These are phyloP conservation scores for Dendrolimus pini DNA, from an alignment of 2,888 invertebrate genomes.

Conservation along the genomic window DNA sequence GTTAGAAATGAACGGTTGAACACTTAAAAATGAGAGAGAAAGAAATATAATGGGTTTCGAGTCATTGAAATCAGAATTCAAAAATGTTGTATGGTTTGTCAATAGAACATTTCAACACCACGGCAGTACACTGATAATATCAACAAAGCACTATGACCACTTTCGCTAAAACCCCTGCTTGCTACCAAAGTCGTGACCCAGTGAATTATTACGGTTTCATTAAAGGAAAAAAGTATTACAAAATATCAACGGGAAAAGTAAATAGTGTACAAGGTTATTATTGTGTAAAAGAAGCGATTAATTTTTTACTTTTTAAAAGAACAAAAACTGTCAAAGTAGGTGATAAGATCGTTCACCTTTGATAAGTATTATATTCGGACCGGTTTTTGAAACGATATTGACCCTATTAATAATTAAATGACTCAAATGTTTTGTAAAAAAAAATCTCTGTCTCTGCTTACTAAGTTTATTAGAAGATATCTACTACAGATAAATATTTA, in stretches of 20 bases:
- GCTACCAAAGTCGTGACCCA: neutral
- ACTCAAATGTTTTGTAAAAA: too few relatives aligned
- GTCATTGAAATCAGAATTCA: too few relatives aligned
- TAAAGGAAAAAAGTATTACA: neutral
- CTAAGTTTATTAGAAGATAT: too few relatives aligned
- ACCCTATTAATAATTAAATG: too few relatives aligned
- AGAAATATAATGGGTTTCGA: too few relatives aligned
- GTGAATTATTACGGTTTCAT: neutral
- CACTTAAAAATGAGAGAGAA: too few relatives aligned
- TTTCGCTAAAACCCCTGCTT: neutral
- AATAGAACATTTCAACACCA: too few relatives aligned
- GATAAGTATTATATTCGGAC: neutral
- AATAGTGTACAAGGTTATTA: slow-evolving; percentile 1
- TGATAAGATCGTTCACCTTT: neutral
- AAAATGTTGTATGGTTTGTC: too few relatives aligned
- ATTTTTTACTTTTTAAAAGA: neutral
- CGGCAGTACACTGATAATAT: neutral
- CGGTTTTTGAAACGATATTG: neutral
- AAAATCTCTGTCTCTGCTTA: too few relatives aligned
- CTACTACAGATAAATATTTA: too few relatives aligned
- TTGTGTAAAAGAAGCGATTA: slow-evolving; percentile 2
- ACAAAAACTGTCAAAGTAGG: slow-evolving; percentile 3
- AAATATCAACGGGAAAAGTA: neutral
- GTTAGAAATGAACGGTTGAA: too few relatives aligned
- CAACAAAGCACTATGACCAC: neutral